phyloP scores from a whole-genome alignment of 2,113 vertebrate species.

The Suncus etruscus region DNA sequence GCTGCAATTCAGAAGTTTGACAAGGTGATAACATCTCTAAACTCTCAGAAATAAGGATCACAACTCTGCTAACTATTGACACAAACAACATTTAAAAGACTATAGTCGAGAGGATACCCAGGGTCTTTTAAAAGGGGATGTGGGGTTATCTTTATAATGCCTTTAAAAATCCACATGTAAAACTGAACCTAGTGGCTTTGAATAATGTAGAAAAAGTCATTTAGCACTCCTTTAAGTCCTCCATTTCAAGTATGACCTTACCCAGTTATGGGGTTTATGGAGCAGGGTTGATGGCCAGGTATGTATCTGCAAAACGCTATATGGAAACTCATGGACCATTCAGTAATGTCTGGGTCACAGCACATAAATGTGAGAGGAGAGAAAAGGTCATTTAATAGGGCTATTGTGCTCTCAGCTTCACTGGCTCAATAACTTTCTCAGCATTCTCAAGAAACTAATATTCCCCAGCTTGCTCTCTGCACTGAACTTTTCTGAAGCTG shows the following conservation, averaged over 20 bases:
- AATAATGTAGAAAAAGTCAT: conserved; percentile 8
- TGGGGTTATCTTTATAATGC: not conserved
- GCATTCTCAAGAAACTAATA: conserved; percentile 65
- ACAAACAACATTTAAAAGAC: not conserved
- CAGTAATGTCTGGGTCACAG: not conserved
- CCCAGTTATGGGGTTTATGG: not conserved
- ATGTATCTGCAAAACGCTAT: not conserved
- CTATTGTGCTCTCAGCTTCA: conserved; percentile 40
- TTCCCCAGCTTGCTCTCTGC: conserved; percentile 7
- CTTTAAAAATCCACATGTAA: conserved; percentile 37
- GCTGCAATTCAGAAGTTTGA: not conserved
- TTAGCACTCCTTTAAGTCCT: not conserved
- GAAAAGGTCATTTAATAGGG: conserved; percentile 50
- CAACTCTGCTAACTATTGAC: not conserved
- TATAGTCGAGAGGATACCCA: not conserved
- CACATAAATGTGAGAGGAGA: conserved; percentile 3
- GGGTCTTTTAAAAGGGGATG: not conserved
- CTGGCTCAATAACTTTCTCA: conserved; percentile 44
- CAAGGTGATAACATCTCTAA: not conserved
- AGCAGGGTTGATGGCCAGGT: conserved; percentile 31
- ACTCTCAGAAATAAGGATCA: not conserved
- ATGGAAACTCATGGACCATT: not conserved
- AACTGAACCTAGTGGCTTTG: not conserved
- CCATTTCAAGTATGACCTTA: conserved; percentile 17
- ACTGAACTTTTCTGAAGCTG: conserved; percentile 37